phyloP scores from a whole-genome alignment of 2,113 vertebrate genomes.

The Scophthalmus maximus region DNA sequence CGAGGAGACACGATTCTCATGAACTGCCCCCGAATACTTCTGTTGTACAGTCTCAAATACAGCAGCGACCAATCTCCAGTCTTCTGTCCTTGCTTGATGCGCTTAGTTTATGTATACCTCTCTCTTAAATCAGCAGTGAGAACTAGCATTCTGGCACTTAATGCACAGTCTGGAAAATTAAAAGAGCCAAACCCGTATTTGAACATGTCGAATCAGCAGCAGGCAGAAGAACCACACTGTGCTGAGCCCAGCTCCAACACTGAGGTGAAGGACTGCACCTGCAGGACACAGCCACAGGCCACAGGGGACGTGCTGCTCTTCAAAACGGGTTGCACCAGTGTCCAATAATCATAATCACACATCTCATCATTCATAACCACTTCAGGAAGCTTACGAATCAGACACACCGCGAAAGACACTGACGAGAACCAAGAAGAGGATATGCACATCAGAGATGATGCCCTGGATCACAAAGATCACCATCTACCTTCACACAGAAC shows the following conservation, averaged over 20 bases:
- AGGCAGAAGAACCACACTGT: slow-evolving; percentile 8
- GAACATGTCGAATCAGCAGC: slow-evolving; percentile 31
- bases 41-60: background rate
- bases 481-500: slow-evolving; percentile 71
- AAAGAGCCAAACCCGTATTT: slow-evolving; percentile 48
- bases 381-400: background rate
- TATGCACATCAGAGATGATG: background rate
- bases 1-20: background rate
- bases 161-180: slow-evolving; percentile 1
- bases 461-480: background rate
- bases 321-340: too few species aligned
- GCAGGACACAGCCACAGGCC: background rate
- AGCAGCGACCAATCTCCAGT: too few species aligned
- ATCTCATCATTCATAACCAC: too few species aligned
- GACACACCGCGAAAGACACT: background rate
- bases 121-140: too few species aligned
- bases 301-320: slow-evolving; percentile 1
- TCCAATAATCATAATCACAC: background rate
- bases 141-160: background rate
- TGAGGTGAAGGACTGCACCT: background rate
- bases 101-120: too few species aligned
- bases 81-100: too few species aligned
- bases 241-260: slow-evolving; percentile 12
- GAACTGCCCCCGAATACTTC: background rate
- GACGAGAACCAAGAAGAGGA: background rate